Conservation (phyloP, 2,113 vertebrate species). For the Urocitellus parryii region DNA sequence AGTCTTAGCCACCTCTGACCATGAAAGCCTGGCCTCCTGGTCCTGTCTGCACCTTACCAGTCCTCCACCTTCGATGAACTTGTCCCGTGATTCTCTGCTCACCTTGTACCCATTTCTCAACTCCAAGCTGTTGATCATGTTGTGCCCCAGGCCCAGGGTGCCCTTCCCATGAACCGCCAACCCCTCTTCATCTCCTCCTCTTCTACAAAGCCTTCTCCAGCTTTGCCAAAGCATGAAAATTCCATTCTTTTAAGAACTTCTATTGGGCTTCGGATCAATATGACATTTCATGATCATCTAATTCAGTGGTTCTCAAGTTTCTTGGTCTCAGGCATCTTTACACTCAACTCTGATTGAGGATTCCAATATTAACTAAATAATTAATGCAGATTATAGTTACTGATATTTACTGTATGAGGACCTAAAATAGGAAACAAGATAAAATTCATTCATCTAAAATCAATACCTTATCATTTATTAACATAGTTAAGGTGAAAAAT, state of each 20-base stretch:
- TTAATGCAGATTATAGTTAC: background rate
- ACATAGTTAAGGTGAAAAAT: background rate
- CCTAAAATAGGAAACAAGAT: background rate
- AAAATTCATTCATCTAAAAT: slow-evolving; percentile 14
- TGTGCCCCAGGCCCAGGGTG: too few relatives aligned
- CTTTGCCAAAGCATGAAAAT: background rate
- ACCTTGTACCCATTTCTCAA: background rate
- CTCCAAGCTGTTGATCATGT: background rate
- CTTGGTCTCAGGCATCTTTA: background rate
- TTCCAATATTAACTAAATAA: too few relatives aligned
- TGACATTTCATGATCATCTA: background rate
- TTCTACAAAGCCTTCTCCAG: background rate
- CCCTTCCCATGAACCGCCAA: too few relatives aligned
- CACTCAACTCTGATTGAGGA: background rate
- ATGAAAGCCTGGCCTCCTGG: background rate
- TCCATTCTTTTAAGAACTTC: background rate
- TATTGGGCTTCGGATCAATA: background rate
- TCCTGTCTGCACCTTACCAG: background rate
- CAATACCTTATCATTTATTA: background rate
- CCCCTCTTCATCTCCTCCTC: too few relatives aligned
- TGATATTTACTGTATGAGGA: background rate
- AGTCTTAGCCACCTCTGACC: background rate
- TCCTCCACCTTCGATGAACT: background rate
- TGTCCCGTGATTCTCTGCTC: background rate
- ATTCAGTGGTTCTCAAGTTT: background rate